These are phyloP conservation scores for Larimichthys crocea DNA, from an alignment of 2,113 vertebrate genomes.

Conservation along the genomic window DNA sequence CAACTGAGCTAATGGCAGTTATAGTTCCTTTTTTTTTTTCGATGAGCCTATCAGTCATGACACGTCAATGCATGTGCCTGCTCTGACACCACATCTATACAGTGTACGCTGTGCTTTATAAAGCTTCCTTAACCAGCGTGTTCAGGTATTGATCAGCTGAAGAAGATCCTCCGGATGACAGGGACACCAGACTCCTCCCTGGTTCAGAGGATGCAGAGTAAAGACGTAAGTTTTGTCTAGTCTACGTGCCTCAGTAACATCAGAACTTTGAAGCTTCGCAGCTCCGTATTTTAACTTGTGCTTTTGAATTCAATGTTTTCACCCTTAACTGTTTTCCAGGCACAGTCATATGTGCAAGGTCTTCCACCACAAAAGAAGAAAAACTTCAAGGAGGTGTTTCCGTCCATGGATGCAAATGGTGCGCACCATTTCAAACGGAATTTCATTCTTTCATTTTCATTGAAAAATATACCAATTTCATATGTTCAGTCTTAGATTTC, in stretches of 20 bases:
- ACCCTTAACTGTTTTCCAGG: conserved; percentile 70
- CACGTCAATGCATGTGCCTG: background rate
- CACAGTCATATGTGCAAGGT: conserved; percentile 82
- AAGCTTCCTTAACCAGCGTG: conserved; percentile 62
- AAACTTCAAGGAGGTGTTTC: conserved; percentile 83
- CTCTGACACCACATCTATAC: background rate
- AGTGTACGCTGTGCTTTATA: background rate
- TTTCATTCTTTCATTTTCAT: background rate
- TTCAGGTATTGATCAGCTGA: conserved; percentile 86
- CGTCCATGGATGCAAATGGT: conserved; percentile 76
- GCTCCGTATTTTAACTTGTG: background rate
- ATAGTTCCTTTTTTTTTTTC: too few relatives aligned
- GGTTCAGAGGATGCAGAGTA: conserved; percentile 87
- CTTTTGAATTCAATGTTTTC: background rate
- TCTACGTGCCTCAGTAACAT: background rate
- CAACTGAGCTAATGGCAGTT: too few relatives aligned
- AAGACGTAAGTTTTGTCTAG: conserved; percentile 77
- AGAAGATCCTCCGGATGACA: conserved; percentile 84
- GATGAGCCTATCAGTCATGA: background rate
- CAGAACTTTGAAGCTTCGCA: background rate
- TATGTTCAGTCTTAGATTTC: too few relatives aligned
- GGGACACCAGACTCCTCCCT: conserved; percentile 82
- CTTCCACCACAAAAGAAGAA: conserved; percentile 84
- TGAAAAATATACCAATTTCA: background rate
- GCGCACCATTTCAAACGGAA: background rate